These are phyloP conservation scores for Drosophila nigromelanica DNA, from an alignment of 1,140 invertebrate species.

Conservation along the genomic window DNA sequence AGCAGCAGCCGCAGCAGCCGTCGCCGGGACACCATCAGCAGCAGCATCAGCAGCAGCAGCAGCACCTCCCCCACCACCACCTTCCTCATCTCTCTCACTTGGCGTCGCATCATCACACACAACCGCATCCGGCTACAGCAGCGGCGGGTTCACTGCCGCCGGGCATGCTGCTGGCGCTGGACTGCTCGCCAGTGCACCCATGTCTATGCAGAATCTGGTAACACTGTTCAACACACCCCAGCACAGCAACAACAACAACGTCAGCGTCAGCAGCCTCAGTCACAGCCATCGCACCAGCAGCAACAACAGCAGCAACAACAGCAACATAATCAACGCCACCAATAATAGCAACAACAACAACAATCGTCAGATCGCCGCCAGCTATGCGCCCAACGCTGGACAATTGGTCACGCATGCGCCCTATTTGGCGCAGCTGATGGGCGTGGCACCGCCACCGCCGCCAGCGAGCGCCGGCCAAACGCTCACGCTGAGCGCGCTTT, in stretches of 20 bases:
- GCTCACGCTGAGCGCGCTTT: slow-evolving; percentile 67
- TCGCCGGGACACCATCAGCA: slow-evolving; percentile 20
- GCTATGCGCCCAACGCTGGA: slow-evolving; percentile 30
- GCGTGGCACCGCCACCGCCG: slow-evolving; percentile 56
- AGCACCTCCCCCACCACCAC: slow-evolving; percentile 43
- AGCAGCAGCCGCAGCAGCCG: slow-evolving; percentile 36
- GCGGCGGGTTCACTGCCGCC: slow-evolving; percentile 60
- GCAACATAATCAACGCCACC: not conserved
- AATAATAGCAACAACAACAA: slow-evolving; percentile 12
- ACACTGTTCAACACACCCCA: slow-evolving; percentile 85
- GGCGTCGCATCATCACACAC: slow-evolving; percentile 61
- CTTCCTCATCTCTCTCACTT: slow-evolving; percentile 63
- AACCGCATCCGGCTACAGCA: slow-evolving; percentile 54
- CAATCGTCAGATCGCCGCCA: slow-evolving; percentile 26
- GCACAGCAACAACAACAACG: slow-evolving; percentile 28
- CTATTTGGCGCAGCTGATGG: slow-evolving; percentile 66
- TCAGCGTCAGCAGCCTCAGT: slow-evolving; percentile 32
- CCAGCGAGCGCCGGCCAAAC: slow-evolving; percentile 41
- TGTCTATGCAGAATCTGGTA: slow-evolving; percentile 95
- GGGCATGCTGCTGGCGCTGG: slow-evolving; percentile 83
- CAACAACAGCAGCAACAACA: slow-evolving; percentile 14
- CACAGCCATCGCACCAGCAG: slow-evolving; percentile 22
- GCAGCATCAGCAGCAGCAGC: slow-evolving; percentile 26
- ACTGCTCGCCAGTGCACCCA: slow-evolving; percentile 88
- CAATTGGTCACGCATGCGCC: slow-evolving; percentile 46